phyloP scores from a whole-genome alignment of 2,797 vertebrate genomes.

The Protonibea diacanthus region DNA sequence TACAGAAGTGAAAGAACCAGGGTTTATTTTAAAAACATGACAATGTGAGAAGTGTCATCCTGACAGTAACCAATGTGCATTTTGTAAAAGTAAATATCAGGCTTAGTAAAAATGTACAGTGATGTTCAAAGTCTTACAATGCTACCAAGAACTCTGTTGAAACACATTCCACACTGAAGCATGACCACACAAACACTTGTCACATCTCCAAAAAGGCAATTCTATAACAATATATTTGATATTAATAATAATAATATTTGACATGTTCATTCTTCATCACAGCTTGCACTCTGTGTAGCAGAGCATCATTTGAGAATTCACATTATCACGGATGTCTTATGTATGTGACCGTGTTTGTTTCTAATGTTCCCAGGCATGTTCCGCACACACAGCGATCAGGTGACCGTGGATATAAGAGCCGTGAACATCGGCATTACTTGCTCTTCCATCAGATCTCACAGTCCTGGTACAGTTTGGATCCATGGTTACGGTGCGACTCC shows the following conservation, averaged over 20 bases:
- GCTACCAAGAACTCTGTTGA: constrained; percentile 21
- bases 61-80: constrained; percentile 33
- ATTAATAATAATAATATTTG: constrained; percentile 5
- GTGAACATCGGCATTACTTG: neutral
- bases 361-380: neutral
- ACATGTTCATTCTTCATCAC: constrained; percentile 7
- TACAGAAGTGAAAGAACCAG: constrained; percentile 66
- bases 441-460: constrained; percentile 20
- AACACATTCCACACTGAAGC: constrained; percentile 14
- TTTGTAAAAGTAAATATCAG: constrained; percentile 37
- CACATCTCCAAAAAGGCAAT: constrained; percentile 1
- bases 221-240: neutral
- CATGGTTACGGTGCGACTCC: neutral
- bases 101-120: constrained; percentile 35
- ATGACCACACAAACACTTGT: constrained; percentile 11
- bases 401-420: neutral
- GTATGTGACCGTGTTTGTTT: neutral
- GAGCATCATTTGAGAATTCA: constrained; percentile 33
- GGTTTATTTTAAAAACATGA: constrained; percentile 75
- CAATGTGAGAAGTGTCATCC: constrained; percentile 26
- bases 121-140: constrained; percentile 8
- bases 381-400: neutral
- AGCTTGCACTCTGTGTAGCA: constrained; percentile 8
- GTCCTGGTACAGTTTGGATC: neutral
- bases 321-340: constrained; percentile 26